Evolutionary conservation across 2,113 vertebrate species (phyloP).

Genomic region (Hippocampus mohnikei): DNA sequence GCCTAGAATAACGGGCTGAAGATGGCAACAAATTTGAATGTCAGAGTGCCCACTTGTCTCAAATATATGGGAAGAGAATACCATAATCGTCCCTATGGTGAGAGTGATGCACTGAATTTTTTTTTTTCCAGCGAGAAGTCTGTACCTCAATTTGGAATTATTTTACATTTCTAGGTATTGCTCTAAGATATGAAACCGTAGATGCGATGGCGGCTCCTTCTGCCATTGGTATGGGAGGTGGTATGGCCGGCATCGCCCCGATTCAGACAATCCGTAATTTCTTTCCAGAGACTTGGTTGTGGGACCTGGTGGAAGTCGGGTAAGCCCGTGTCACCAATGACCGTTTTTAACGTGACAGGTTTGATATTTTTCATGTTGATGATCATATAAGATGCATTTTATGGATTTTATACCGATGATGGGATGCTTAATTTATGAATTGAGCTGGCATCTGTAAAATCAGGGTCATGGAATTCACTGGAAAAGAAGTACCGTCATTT

Average conservation of each 20-base stretch:
- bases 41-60: slow-evolving; percentile 39
- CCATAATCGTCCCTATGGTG: background rate
- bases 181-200: background rate
- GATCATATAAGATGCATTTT: background rate
- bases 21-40: slow-evolving; percentile 59
- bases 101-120: background rate
- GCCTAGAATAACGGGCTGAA: slow-evolving; percentile 80
- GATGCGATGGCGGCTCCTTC: background rate
- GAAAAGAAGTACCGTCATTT: too few relatives aligned
- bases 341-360: background rate
- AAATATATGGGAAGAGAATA: slow-evolving; percentile 40
- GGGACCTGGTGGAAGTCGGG: slow-evolving; percentile 75
- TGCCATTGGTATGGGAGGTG: background rate
- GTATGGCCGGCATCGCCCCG: rapidly evolving
- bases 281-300: slow-evolving; percentile 88
- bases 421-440: too few relatives aligned
- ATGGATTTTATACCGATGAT: too few relatives aligned
- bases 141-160: background rate
- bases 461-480: too few relatives aligned
- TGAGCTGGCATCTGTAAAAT: too few relatives aligned
- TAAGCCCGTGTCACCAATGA: slow-evolving; percentile 51
- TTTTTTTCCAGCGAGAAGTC: background rate
- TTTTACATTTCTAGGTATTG: background rate
- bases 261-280: slow-evolving; percentile 67
- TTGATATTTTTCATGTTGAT: background rate